Conservation (phyloP, 1,140 invertebrate genomes). For the Leptestheria dahalacensis region DNA sequence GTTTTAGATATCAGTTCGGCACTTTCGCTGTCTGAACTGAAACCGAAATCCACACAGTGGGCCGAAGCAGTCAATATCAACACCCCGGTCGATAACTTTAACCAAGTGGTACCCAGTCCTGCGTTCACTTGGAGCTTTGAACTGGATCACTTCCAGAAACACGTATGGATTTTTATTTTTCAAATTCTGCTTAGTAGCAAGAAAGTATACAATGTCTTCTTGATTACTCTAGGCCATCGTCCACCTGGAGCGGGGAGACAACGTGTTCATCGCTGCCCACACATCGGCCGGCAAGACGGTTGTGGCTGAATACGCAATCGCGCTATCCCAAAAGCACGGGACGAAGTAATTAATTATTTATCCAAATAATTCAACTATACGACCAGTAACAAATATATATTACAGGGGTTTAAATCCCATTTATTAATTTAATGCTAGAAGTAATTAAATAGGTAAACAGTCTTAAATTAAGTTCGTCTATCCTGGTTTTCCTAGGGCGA, state of each 20-base stretch:
- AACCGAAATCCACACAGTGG: constrained; percentile 47
- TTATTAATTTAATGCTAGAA: too few relatives aligned
- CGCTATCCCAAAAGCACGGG: constrained; percentile 78
- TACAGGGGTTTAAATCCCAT: too few relatives aligned
- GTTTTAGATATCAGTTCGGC: constrained; percentile 19
- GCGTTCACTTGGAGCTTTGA: constrained; percentile 82
- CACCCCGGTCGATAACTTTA: constrained; percentile 62
- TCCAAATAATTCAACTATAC: not conserved
- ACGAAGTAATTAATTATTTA: constrained; percentile 44
- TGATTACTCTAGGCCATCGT: constrained; percentile 57
- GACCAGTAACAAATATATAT: too few relatives aligned
- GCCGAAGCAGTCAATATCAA: constrained; percentile 70
- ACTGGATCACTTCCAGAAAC: constrained; percentile 92
- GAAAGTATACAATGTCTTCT: not conserved
- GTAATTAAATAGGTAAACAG: too few relatives aligned
- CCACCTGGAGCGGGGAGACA: constrained; percentile 80
- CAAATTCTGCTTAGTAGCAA: not conserved
- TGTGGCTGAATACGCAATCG: constrained; percentile 93
- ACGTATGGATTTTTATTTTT: constrained; percentile 30
- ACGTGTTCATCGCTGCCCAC: constrained; percentile 96
- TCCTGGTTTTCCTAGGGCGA: constrained; percentile 53
- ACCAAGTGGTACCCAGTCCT: constrained; percentile 64
- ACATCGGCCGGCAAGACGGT: constrained; percentile 99
- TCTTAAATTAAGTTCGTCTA: constrained; percentile 12
- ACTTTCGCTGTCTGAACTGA: constrained; percentile 11